Evolutionary conservation across 1,140 invertebrate species (phyloP), one percentile per base, ranked within the genome.

Genomic region (Microplitis demolitor): DNA sequence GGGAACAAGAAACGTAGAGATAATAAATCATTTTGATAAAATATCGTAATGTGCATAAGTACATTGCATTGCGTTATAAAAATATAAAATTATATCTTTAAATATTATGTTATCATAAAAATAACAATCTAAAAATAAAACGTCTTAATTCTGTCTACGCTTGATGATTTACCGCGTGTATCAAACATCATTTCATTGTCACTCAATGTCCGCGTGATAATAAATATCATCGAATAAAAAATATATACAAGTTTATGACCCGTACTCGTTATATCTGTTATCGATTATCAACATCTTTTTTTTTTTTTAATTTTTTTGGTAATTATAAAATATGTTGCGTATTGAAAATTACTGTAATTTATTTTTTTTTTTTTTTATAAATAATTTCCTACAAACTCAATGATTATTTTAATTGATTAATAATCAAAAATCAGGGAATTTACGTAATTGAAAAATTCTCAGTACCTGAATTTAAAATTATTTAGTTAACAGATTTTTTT

Each of bases 171-270:
- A 39, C 63, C 63, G 45, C 45, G 63, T 66, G 39, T 66, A 66
- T 16, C 14, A 35, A 14, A 16, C n/a, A 14, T n/a, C 63, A 66
- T 63, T 39, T 66, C 39, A 66, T 66, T 66, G 63, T 66, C 63
- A 66, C 45, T 51, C 63, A 66, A 66, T 50, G 63, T 24, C 63
- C 63, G 39, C 63, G 37, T 66, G 63, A 50, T 66, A 66, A 66
- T 31, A 51, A 39, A 39, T 66, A 13, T 51, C 50, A 50, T 51
- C 35, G 34, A 63, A 35, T 37, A 4, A 63, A 24, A 24, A 37
- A 33, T 63, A 13, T 33, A 45, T 45, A 31, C 63, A 24, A 66
- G 35, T 16, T 37, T 45, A 39, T 63, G 61, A 63, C 61, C 61
- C 37, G 33, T 8, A 16, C 60, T 63, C 35, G 13, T 35, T n/a